These are phyloP conservation scores for Drosophila biarmipes DNA, from an alignment of 1,140 invertebrate genomes.

Conservation along the genomic window DNA sequence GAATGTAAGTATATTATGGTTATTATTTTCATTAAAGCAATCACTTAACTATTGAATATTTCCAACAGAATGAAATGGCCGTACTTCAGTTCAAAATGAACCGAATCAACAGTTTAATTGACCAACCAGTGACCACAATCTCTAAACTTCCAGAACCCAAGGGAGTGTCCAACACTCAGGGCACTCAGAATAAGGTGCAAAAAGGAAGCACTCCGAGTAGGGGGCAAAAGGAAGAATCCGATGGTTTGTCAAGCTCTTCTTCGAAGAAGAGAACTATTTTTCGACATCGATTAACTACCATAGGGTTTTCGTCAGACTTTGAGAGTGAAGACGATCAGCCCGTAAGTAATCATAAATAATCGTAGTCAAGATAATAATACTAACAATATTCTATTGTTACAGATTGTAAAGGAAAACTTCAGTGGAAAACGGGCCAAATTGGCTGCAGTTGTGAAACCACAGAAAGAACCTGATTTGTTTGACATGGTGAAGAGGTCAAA, in stretches of 20 bases:
- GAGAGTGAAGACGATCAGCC: not conserved
- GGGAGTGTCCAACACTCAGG: not conserved
- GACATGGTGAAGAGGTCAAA: not conserved
- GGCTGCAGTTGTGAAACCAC: not conserved
- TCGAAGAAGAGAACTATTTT: not conserved
- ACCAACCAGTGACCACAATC: not conserved
- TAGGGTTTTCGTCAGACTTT: not conserved
- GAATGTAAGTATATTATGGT: not conserved
- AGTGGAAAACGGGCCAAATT: not conserved
- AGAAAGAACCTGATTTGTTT: not conserved
- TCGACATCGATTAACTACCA: not conserved
- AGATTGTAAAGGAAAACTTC: not conserved
- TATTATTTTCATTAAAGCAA: not conserved
- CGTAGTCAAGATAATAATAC: too few species aligned
- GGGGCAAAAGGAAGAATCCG: too few species aligned
- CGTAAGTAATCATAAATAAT: not conserved
- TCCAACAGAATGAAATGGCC: constrained; percentile 7
- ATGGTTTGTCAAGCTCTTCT: not conserved
- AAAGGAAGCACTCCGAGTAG: too few species aligned
- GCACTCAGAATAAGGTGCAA: not conserved
- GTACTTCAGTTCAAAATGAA: constrained; percentile 9
- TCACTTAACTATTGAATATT: too few species aligned
- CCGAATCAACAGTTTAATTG: constrained; percentile 1
- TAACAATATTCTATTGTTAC: not conserved
- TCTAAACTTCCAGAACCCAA: not conserved